Evolutionary conservation across 2,797 vertebrate genomes (phyloP).

Genomic region (Smutsia gigantea): DNA sequence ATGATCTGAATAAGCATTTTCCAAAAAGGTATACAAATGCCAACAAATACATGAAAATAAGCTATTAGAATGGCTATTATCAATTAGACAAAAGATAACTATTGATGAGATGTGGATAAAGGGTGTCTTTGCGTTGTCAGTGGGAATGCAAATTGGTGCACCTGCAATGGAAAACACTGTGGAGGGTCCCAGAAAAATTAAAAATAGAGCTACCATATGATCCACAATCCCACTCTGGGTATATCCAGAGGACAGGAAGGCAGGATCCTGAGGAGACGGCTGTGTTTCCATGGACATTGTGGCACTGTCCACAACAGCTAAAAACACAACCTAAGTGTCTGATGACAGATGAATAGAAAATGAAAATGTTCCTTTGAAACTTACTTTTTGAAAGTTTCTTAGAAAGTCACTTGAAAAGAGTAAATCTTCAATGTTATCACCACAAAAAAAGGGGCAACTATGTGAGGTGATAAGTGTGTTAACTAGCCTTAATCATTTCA

Average conservation of each 20-base stretch:
- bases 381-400: not conserved
- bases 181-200: not conserved
- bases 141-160: not conserved
- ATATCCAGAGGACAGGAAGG: not conserved
- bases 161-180: not conserved
- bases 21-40: not conserved
- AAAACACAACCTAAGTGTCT: not conserved
- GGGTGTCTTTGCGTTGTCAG: no score
- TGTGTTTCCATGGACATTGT: not conserved
- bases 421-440: not conserved
- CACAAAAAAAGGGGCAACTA: not conserved
- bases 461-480: not conserved
- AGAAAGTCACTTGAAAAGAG: not conserved
- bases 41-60: not conserved
- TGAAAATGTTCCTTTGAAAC: not conserved
- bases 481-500: not conserved
- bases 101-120: not conserved
- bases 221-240: not conserved
- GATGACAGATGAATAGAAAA: not conserved
- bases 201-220: not conserved
- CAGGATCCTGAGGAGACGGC: not conserved
- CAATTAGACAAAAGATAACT: not conserved
- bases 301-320: not conserved
- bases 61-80: not conserved
- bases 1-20: not conserved